Percentiles rank a stretch among this genome's conserved stretches.
Conservation (phyloP, 2,113 vertebrate genomes). For the Melospiza melodia region DNA sequence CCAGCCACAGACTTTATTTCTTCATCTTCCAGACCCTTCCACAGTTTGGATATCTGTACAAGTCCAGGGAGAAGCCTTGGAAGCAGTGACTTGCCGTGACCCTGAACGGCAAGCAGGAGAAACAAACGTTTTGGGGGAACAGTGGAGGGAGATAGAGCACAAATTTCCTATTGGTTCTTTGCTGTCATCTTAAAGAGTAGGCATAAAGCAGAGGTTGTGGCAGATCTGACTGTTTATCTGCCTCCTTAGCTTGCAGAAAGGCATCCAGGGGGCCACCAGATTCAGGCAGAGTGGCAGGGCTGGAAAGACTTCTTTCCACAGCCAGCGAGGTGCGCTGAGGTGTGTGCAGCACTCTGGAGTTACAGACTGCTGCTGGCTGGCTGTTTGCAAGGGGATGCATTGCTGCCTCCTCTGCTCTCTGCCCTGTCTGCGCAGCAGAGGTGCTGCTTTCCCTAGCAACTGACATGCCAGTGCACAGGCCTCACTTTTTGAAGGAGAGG, state of each 20-base stretch:
- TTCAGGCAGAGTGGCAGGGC: neutral
- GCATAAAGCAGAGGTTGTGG: neutral
- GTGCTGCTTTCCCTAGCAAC: neutral
- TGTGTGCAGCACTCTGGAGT: neutral
- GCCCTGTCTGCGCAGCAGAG: neutral
- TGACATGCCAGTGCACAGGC: neutral
- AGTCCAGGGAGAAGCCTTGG: neutral
- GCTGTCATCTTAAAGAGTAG: neutral
- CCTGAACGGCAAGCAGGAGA: neutral
- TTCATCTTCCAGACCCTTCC: neutral
- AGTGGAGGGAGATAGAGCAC: neutral
- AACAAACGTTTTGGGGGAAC: neutral
- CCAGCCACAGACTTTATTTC: neutral
- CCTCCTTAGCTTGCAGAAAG: neutral
- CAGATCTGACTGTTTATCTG: neutral
- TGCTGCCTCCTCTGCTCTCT: neutral
- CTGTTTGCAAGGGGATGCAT: neutral
- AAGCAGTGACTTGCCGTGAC: neutral
- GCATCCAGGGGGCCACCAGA: neutral
- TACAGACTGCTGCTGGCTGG: neutral
- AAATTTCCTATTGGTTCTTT: neutral
- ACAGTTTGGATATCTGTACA: neutral
- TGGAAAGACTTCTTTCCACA: neutral
- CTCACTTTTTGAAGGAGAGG: neutral
- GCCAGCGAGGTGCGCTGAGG: accelerated